A percentile compares a stretch with the other conserved stretches of the same genome.
phyloP scores from a whole-genome alignment of 2,888 invertebrate species.

The Ischnura elegans region DNA sequence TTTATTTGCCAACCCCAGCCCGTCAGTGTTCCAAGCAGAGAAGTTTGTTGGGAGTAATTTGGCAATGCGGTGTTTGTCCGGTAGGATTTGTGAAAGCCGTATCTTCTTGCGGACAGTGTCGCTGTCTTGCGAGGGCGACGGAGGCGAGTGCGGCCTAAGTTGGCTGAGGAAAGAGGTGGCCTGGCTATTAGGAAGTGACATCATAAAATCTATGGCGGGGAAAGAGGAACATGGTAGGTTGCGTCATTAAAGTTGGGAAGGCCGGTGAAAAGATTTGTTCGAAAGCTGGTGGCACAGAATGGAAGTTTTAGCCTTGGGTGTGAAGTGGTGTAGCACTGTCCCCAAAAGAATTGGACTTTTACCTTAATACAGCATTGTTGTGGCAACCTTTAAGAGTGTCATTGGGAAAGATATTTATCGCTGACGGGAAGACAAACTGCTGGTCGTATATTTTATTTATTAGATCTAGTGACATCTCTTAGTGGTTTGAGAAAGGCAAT shows the following conservation, averaged over 20 bases:
- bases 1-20: not conserved
- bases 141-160: not conserved
- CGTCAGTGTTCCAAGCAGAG: not conserved
- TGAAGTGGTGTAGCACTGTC: not conserved
- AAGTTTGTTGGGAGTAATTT: not conserved
- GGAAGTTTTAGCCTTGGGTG: not conserved
- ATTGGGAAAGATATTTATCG: conserved; percentile 8
- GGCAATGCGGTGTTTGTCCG: not conserved
- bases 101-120: not conserved
- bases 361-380: not conserved
- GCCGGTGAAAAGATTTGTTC: not conserved
- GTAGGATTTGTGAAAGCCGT: not conserved
- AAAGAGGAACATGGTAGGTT: not conserved
- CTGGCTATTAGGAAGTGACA: not conserved
- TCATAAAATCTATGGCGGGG: not conserved
- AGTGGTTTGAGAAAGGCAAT: not conserved
- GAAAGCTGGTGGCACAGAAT: not conserved
- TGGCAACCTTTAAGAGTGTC: not conserved
- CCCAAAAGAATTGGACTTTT: not conserved
- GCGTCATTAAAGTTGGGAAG: not conserved
- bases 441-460: conserved; percentile 16
- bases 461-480: not conserved
- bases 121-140: not conserved
- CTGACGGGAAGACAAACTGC: not conserved
- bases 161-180: not conserved